Evolutionary conservation across 2,888 invertebrate species (phyloP).

Genomic region (Caenorhabditis sp.): DNA sequence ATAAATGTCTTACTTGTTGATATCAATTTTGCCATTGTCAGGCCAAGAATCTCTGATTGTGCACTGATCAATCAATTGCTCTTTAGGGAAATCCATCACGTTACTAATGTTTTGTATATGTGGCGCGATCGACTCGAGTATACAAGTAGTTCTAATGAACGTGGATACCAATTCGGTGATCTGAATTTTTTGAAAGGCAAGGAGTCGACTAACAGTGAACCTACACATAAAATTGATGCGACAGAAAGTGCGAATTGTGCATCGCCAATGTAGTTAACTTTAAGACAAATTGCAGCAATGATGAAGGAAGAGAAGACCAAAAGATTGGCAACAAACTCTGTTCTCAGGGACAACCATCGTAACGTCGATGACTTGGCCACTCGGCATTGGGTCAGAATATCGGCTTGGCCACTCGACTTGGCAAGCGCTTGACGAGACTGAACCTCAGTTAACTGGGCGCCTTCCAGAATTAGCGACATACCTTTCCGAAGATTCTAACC

Average conservation of each 20-base stretch:
- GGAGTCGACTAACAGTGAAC: not conserved
- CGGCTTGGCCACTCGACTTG: slow-evolving; percentile 52
- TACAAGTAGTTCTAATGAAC: slow-evolving; percentile 28
- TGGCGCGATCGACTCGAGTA: slow-evolving; percentile 20
- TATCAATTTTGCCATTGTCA: slow-evolving; percentile 51
- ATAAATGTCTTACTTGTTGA: slow-evolving; percentile 64
- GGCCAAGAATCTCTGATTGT: slow-evolving; percentile 55
- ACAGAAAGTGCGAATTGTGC: slow-evolving; percentile 51
- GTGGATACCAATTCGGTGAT: slow-evolving; percentile 44
- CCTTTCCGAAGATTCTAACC: slow-evolving; percentile 49
- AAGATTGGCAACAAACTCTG: slow-evolving; percentile 94
- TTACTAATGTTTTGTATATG: slow-evolving; percentile 41
- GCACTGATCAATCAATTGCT: slow-evolving; percentile 22
- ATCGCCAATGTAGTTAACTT: slow-evolving; percentile 42
- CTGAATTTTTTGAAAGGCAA: slow-evolving; percentile 1
- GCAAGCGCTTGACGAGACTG: slow-evolving; percentile 35
- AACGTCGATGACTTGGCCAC: slow-evolving; percentile 62
- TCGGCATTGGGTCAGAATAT: slow-evolving; percentile 62
- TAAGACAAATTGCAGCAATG: slow-evolving; percentile 42
- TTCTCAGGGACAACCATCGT: slow-evolving; percentile 90
- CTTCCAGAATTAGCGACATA: too few relatives aligned
- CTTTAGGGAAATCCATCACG: slow-evolving; percentile 41
- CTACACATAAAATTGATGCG: slow-evolving; percentile 41
- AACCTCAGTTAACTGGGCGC: not conserved
- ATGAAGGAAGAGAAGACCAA: slow-evolving; percentile 82